Percentiles rank a stretch among this genome's conserved stretches.
phyloP scores from a whole-genome alignment of 1,140 invertebrate genomes.

The Cotesia vestalis region DNA sequence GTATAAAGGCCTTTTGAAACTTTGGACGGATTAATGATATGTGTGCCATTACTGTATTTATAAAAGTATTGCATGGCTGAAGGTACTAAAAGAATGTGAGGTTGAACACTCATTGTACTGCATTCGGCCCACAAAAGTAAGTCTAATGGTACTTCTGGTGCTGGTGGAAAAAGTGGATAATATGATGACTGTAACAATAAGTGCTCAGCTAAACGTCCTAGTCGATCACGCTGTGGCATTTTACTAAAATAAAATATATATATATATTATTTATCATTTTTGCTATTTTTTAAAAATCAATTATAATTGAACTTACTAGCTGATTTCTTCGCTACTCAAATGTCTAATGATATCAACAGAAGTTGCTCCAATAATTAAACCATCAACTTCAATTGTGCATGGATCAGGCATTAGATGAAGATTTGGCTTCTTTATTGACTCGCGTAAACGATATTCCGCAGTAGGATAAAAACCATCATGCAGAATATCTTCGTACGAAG shows the following conservation, averaged over 20 bases:
- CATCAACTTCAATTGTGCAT: constrained; percentile 78
- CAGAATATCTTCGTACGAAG: constrained; percentile 80
- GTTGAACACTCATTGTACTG: constrained; percentile 73
- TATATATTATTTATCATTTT: constrained; percentile 23
- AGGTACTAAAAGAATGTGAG: constrained; percentile 85
- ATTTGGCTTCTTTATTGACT: constrained; percentile 65
- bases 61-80: constrained; percentile 86
- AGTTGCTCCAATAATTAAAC: constrained; percentile 79
- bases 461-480: constrained; percentile 84
- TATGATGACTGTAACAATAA: constrained; percentile 80
- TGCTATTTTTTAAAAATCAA: constrained; percentile 4
- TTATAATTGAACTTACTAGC: constrained; percentile 68
- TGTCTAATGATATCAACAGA: constrained; percentile 86
- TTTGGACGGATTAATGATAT: constrained; percentile 86
- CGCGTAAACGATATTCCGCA: constrained; percentile 69
- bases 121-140: constrained; percentile 74
- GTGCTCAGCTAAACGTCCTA: constrained; percentile 78
- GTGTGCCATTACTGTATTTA: constrained; percentile 79
- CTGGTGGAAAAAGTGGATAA: constrained; percentile 84
- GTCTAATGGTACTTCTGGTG: constrained; percentile 74
- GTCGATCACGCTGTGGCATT: constrained; percentile 67
- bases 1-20: constrained; percentile 77
- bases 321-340: constrained; percentile 80
- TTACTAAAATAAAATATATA: constrained; percentile 51
- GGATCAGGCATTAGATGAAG: constrained; percentile 81